Conservation (phyloP, 2,888 invertebrate genomes). For the Drosophila lutescens region DNA sequence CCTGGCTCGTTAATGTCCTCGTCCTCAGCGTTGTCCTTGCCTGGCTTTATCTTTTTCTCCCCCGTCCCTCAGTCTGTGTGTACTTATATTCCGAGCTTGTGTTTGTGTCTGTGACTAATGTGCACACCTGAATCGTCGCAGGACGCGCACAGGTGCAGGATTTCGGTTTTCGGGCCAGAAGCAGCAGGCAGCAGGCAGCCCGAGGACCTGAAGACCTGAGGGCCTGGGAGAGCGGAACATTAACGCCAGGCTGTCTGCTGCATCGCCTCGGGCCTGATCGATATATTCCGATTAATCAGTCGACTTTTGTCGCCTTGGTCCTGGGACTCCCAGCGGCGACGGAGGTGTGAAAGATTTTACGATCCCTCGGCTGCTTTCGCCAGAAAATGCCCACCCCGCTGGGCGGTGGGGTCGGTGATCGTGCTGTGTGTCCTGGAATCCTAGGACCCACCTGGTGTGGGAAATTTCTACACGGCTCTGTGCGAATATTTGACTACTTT, state of each 20-base stretch:
- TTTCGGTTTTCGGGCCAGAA: conserved; percentile 16
- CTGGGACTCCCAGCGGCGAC: conserved; percentile 59
- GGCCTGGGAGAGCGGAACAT: conserved; percentile 44
- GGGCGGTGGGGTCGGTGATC: conserved; percentile 56
- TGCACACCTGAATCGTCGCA: conserved; percentile 75
- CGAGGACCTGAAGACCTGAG: not conserved
- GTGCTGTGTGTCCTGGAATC: conserved; percentile 68
- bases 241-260: conserved; percentile 69
- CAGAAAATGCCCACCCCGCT: conserved; percentile 70
- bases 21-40: conserved; percentile 40
- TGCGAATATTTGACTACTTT: conserved; percentile 33
- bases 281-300: conserved; percentile 76
- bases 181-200: conserved; percentile 65
- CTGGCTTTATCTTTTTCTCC: conserved; percentile 42
- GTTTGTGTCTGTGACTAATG: conserved; percentile 68
- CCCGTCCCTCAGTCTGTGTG: conserved; percentile 1
- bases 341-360: conserved; percentile 74
- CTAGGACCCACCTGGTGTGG: conserved; percentile 59
- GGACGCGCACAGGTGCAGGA: conserved; percentile 71
- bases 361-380: conserved; percentile 57
- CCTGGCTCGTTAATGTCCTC: conserved; percentile 76
- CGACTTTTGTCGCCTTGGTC: conserved; percentile 68
- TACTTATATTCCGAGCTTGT: conserved; percentile 8
- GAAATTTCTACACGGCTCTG: conserved; percentile 44
- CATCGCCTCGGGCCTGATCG: conserved; percentile 61